Percentiles rank a stretch among this genome's conserved stretches.
phyloP scores from a whole-genome alignment of 2,113 vertebrate species.

The Thunnus thynnus region DNA sequence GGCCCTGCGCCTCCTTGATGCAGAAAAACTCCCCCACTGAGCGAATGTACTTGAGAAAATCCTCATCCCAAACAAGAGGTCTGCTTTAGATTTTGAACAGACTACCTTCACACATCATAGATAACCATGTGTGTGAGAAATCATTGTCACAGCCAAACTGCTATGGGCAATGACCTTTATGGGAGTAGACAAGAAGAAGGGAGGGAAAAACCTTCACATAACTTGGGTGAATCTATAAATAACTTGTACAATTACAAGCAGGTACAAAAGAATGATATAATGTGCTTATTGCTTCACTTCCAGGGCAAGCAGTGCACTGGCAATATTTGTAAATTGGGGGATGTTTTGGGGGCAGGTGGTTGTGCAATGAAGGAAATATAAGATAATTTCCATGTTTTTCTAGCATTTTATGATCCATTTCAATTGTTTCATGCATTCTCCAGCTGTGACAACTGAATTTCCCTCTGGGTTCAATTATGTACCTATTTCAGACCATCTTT shows the following conservation, averaged over 20 bases:
- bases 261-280: neutral
- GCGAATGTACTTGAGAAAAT: constrained; percentile 48
- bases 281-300: neutral
- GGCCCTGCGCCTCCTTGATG: constrained; percentile 52
- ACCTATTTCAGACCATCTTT: neutral
- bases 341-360: neutral
- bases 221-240: constrained; percentile 34
- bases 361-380: constrained; percentile 20
- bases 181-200: constrained; percentile 21
- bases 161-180: constrained; percentile 31
- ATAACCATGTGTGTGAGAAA: constrained; percentile 39
- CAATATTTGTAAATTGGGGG: neutral
- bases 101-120: constrained; percentile 58
- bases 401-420: constrained; percentile 19
- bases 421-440: constrained; percentile 18
- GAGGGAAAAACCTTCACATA: constrained; percentile 26
- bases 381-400: constrained; percentile 12
- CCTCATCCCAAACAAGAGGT: constrained; percentile 54
- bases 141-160: constrained; percentile 45
- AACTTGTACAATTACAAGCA: constrained; percentile 23
- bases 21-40: constrained; percentile 38
- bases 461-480: constrained; percentile 10
- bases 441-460: constrained; percentile 5
- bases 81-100: constrained; percentile 69
- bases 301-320: neutral